phyloP scores from a whole-genome alignment of 2,888 invertebrate species.

The Exocentrus adspersus region DNA sequence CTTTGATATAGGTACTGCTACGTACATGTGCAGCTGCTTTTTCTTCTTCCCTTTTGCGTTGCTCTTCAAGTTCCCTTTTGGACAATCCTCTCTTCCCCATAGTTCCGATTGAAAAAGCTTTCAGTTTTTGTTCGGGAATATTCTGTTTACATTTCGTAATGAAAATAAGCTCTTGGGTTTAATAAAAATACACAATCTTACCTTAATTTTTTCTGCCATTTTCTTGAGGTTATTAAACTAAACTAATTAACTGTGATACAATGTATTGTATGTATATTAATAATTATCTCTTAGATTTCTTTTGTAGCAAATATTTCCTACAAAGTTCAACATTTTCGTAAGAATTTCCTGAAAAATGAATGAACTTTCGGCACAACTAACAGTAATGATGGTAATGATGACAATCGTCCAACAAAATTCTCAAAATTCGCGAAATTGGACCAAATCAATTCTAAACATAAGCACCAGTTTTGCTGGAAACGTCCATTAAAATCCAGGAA shows the following conservation, averaged over 20 bases:
- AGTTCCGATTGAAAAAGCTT: conserved; percentile 79
- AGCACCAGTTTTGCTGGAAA: too few relatives aligned
- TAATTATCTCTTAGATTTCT: too few relatives aligned
- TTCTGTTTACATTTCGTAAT: conserved; percentile 43
- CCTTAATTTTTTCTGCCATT: conserved; percentile 47
- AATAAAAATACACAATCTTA: conserved; percentile 15
- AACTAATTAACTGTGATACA: too few relatives aligned
- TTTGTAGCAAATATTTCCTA: not conserved
- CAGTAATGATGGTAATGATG: too few relatives aligned
- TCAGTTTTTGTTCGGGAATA: conserved; percentile 75
- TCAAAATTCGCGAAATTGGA: too few relatives aligned
- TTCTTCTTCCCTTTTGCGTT: conserved; percentile 87
- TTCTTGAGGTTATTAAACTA: not conserved
- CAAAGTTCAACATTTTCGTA: too few relatives aligned
- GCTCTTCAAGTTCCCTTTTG: conserved; percentile 87
- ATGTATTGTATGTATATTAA: too few relatives aligned
- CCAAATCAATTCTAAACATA: too few relatives aligned
- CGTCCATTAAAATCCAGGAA: too few relatives aligned
- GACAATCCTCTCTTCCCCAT: conserved; percentile 79
- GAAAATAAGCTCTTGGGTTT: not conserved
- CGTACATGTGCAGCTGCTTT: conserved; percentile 88
- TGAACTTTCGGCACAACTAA: too few relatives aligned
- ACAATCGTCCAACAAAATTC: too few relatives aligned
- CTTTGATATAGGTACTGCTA: conserved; percentile 49
- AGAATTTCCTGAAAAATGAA: too few relatives aligned